Percentiles rank a stretch among this genome's conserved stretches.
phyloP scores from a whole-genome alignment of 2,797 vertebrate genomes.

The Sus cebifrons region DNA sequence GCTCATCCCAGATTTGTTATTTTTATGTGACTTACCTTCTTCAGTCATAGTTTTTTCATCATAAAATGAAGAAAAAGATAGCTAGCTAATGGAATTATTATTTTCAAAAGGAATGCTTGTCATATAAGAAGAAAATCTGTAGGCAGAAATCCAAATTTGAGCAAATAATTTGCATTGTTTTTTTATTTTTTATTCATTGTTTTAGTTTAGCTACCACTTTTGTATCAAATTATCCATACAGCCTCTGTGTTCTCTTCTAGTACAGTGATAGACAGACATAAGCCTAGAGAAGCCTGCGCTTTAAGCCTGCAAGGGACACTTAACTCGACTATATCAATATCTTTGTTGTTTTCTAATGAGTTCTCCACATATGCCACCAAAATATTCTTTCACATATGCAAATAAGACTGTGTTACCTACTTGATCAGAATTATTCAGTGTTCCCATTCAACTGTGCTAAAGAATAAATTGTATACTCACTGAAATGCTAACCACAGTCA shows the following conservation, averaged over 20 bases:
- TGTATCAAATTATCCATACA: not conserved
- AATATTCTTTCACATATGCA: not conserved
- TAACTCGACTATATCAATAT: not conserved
- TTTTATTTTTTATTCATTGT: not conserved
- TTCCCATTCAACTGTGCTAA: not conserved
- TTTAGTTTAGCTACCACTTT: slow-evolving; percentile 28
- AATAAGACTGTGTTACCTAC: not conserved
- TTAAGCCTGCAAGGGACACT: not conserved
- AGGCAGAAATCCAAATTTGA: not conserved
- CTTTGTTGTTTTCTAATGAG: slow-evolving; percentile 46
- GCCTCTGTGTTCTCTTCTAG: not conserved
- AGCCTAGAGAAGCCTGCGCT: not conserved
- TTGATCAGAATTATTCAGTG: slow-evolving; percentile 54
- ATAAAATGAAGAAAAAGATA: not conserved
- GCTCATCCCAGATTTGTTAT: not conserved
- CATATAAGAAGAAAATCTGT: not conserved
- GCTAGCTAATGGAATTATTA: not conserved
- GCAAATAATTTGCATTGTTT: slow-evolving; percentile 5
- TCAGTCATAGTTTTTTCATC: slow-evolving; percentile 20
- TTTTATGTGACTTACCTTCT: not conserved
- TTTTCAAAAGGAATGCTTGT: not conserved
- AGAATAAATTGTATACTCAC: not conserved
- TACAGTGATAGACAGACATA: not conserved
- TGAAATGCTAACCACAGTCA: not conserved
- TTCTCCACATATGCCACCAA: not conserved